Percentiles rank a stretch among this genome's conserved stretches.
Conservation (phyloP, 2,797 vertebrate species). For the Serranus cabrilla region DNA sequence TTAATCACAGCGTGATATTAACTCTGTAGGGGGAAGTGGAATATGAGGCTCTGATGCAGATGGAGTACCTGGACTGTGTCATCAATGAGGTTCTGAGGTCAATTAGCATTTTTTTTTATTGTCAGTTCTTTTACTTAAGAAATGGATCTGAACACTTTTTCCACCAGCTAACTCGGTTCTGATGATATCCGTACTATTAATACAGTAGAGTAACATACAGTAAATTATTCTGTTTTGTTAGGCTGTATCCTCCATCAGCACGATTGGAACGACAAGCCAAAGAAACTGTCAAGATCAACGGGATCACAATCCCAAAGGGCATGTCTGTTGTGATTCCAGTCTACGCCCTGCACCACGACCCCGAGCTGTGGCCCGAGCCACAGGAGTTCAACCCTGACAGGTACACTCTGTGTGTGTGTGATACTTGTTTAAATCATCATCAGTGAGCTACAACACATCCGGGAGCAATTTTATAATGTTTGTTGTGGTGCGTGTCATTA, state of each 20-base stretch:
- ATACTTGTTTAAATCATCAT: too few species aligned
- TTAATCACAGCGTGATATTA: constrained; percentile 61
- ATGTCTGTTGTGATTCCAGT: constrained; percentile 71
- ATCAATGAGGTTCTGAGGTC: constrained; percentile 76
- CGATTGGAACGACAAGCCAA: constrained; percentile 82
- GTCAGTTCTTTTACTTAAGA: too few species aligned
- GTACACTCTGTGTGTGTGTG: constrained; percentile 48
- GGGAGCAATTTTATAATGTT: background rate
- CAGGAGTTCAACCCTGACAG: constrained; percentile 86
- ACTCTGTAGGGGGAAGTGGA: constrained; percentile 72
- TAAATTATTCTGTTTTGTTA: constrained; percentile 7
- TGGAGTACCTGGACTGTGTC: constrained; percentile 86
- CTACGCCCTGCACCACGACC: constrained; percentile 77
- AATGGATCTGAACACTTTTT: too few species aligned
- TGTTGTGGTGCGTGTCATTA: background rate
- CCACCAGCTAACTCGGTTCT: too few species aligned
- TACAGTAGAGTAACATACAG: too few species aligned
- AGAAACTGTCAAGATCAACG: constrained; percentile 77
- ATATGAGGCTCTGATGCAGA: constrained; percentile 76
- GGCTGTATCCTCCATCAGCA: constrained; percentile 56
- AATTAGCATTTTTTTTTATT: constrained; percentile 61
- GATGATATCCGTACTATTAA: too few species aligned
- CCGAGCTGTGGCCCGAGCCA: constrained; percentile 79
- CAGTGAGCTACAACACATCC: background rate
- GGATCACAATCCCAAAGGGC: constrained; percentile 81